phyloP scores from a whole-genome alignment of 2,797 vertebrate genomes.

The Stomatorhinus walkeri region DNA sequence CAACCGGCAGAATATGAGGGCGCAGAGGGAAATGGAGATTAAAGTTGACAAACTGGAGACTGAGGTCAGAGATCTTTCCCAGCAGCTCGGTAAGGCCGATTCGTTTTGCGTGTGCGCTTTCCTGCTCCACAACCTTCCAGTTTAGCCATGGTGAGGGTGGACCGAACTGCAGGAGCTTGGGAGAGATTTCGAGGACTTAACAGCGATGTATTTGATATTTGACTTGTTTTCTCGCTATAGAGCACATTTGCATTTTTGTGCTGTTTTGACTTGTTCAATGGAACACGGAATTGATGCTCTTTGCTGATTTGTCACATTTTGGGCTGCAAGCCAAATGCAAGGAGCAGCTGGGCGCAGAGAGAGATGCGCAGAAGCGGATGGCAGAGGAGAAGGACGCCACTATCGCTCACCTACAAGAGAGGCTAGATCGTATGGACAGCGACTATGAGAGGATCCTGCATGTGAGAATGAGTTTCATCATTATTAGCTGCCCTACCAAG shows the following conservation, averaged over 20 bases:
- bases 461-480: conserved; percentile 43
- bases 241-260: background rate
- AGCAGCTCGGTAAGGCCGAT: conserved; percentile 52
- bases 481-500: background rate
- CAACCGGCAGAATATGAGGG: conserved; percentile 48
- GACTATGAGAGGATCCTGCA: conserved; percentile 62
- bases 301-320: background rate
- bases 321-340: conserved; percentile 49
- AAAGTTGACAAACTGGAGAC: conserved; percentile 49
- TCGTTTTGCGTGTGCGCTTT: background rate
- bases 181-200: background rate
- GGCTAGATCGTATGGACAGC: conserved; percentile 55
- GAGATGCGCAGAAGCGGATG: conserved; percentile 32
- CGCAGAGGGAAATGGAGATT: conserved; percentile 51
- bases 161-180: background rate
- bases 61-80: conserved; percentile 47
- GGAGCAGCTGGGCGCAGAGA: conserved; percentile 42
- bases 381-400: conserved; percentile 50
- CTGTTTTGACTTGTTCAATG: background rate
- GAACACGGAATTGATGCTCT: background rate
- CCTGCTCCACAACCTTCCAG: background rate
- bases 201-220: background rate
- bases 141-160: background rate
- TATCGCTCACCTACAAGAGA: conserved; percentile 53
- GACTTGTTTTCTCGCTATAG: background rate